A percentile compares a stretch with the other conserved stretches of the same genome.
These are phyloP conservation scores for Zenarchopterus dispar DNA, from an alignment of 2,797 vertebrate species.

Conservation along the genomic window DNA sequence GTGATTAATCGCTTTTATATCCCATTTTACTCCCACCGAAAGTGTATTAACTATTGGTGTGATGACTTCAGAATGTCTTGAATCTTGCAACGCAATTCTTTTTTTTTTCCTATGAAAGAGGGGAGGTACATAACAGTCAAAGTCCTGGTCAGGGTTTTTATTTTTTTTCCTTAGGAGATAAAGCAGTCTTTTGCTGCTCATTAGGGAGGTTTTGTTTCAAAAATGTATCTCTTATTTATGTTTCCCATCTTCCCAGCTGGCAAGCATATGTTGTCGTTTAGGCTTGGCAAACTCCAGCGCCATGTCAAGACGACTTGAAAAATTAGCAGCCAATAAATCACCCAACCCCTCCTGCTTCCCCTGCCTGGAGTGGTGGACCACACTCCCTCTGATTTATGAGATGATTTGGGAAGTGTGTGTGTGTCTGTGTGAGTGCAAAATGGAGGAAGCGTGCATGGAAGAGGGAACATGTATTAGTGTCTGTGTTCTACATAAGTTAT, in stretches of 20 bases:
- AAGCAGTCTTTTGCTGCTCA: constrained; percentile 50
- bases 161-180: constrained; percentile 6
- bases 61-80: constrained; percentile 75
- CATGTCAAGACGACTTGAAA: constrained; percentile 82
- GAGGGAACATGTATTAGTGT: constrained; percentile 56
- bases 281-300: constrained; percentile 80
- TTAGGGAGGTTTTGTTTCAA: constrained; percentile 62
- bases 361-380: constrained; percentile 79
- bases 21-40: constrained; percentile 82
- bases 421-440: constrained; percentile 34
- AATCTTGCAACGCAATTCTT: constrained; percentile 27
- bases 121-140: not conserved
- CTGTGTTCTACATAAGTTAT: constrained; percentile 71
- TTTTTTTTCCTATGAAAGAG: not conserved
- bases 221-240: constrained; percentile 77
- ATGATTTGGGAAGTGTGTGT: constrained; percentile 72
- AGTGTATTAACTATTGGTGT: constrained; percentile 83
- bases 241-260: constrained; percentile 75
- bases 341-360: constrained; percentile 70
- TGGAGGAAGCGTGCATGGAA: constrained; percentile 55
- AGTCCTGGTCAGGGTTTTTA: constrained; percentile 10
- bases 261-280: constrained; percentile 84
- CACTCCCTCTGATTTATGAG: constrained; percentile 83
- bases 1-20: constrained; percentile 88
- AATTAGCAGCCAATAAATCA: constrained; percentile 85